A percentile compares a stretch with the other conserved stretches of the same genome.
phyloP scores from a whole-genome alignment of 35 echinoderm and acorn worm species.

The Eucidaris tribuloides region DNA sequence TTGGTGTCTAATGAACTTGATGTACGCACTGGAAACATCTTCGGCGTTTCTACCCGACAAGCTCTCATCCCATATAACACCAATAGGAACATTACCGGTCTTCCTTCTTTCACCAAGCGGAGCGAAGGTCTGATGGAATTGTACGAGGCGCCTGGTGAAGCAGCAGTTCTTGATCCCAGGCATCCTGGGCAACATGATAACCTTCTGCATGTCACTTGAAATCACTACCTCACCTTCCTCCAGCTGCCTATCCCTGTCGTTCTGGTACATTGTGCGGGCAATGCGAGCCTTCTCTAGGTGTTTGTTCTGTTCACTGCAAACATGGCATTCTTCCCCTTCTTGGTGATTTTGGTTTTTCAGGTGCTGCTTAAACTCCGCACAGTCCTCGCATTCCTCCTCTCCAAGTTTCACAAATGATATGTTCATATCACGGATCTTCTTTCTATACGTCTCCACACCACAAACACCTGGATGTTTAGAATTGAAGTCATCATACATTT shows the following conservation, averaged over 20 bases:
- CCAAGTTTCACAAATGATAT: conserved; percentile 3
- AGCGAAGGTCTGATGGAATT: conserved; percentile 24
- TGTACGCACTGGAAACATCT: conserved; percentile 19
- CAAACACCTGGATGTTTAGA: conserved; percentile 16
- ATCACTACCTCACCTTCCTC: not conserved
- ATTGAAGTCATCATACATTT: conserved; percentile 28
- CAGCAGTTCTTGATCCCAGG: conserved; percentile 15
- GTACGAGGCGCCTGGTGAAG: conserved; percentile 19
- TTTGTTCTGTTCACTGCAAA: not conserved
- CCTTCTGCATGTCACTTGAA: conserved; percentile 17
- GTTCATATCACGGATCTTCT: not conserved
- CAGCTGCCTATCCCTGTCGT: not conserved
- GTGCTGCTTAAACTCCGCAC: not conserved
- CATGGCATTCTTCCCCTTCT: not conserved
- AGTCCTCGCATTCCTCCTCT: not conserved
- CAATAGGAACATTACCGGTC: not conserved
- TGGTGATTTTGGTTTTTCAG: not conserved
- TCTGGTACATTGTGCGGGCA: not conserved
- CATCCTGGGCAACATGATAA: conserved; percentile 9
- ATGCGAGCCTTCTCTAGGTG: not conserved
- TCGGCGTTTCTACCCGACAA: conserved; percentile 21
- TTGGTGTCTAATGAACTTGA: not conserved
- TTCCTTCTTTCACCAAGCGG: not conserved
- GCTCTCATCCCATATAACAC: conserved; percentile 22
- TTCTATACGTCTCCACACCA: conserved; percentile 5